Percentiles rank a stretch among this genome's conserved stretches.
These are phyloP conservation scores for Heterochromis multidens DNA, from an alignment of 2,113 vertebrate genomes.

Conservation along the genomic window DNA sequence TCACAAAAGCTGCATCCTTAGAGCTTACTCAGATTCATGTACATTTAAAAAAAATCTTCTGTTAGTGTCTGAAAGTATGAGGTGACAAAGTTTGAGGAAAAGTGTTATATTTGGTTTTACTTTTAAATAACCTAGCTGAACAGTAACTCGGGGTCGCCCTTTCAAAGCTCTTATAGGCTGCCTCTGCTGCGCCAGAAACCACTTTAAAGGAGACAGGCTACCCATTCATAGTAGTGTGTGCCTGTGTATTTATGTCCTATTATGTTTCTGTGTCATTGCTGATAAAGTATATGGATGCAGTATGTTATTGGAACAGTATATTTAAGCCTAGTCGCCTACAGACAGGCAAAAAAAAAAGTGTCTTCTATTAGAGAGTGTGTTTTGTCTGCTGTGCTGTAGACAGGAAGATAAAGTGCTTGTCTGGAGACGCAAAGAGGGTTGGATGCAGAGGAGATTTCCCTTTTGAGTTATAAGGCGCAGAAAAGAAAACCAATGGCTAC, in stretches of 20 bases:
- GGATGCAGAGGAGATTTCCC: slow-evolving; percentile 44
- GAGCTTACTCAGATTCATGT: neutral
- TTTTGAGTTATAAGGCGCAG: slow-evolving; percentile 38
- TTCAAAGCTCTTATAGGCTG: neutral
- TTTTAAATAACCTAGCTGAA: neutral
- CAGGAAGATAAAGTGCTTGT: slow-evolving; percentile 57
- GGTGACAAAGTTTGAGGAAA: neutral
- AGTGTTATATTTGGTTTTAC: neutral
- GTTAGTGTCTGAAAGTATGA: neutral
- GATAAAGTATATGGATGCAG: slow-evolving; percentile 13
- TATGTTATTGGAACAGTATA: slow-evolving; percentile 24
- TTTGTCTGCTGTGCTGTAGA: slow-evolving; percentile 48
- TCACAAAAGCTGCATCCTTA: neutral
- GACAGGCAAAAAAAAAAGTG: slow-evolving; percentile 1
- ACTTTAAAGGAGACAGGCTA: neutral
- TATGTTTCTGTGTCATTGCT: slow-evolving; percentile 19
- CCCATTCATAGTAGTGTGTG: neutral
- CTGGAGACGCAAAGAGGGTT: slow-evolving; percentile 28
- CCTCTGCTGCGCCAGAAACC: neutral
- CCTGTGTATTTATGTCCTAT: slow-evolving; percentile 11
- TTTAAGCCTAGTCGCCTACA: slow-evolving; percentile 27
- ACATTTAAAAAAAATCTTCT: neutral
- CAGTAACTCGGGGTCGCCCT: neutral
- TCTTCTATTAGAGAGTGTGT: slow-evolving; percentile 46
- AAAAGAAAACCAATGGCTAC: slow-evolving; percentile 28